Conservation (phyloP, 2,113 vertebrate species). For the Percopsis transmontana region DNA sequence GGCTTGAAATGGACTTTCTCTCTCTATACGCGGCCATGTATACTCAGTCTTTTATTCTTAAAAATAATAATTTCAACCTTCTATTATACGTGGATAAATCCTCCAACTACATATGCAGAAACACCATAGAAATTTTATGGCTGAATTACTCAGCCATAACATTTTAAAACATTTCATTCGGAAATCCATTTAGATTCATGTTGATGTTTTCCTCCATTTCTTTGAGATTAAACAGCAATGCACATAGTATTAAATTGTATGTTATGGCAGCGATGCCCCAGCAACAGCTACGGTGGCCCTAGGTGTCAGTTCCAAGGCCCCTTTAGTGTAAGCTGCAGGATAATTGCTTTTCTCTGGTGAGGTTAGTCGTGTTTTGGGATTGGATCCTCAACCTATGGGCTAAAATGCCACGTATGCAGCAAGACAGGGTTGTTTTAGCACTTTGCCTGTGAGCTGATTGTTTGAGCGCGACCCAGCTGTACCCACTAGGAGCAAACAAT, state of each 20-base stretch:
- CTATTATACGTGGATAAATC: too few species aligned
- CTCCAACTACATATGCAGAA: too few species aligned
- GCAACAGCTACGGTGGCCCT: neutral
- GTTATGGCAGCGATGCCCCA: neutral
- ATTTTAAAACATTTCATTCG: neutral
- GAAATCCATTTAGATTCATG: neutral
- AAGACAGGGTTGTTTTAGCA: slow-evolving; percentile 56
- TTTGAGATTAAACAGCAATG: slow-evolving; percentile 44
- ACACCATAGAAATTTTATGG: neutral
- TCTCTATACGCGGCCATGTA: slow-evolving; percentile 12
- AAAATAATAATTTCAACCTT: neutral
- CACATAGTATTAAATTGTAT: slow-evolving; percentile 51
- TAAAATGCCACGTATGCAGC: slow-evolving; percentile 48
- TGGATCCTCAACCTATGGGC: slow-evolving; percentile 59
- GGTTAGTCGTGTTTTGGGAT: slow-evolving; percentile 63
- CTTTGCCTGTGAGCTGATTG: slow-evolving; percentile 63
- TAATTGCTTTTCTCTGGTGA: slow-evolving; percentile 67
- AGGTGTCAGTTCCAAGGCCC: neutral
- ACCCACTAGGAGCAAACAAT: slow-evolving; percentile 20
- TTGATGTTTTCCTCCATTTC: slow-evolving; percentile 4
- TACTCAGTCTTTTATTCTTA: slow-evolving; percentile 1
- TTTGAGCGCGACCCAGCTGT: slow-evolving; percentile 45
- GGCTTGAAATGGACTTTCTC: slow-evolving; percentile 45
- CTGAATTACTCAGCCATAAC: neutral
- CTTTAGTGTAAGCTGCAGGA: slow-evolving; percentile 49